Evolutionary conservation across 2,888 invertebrate genomes (phyloP), one percentile per base, ranked within the genome.

Genomic region (Sabatieria punctata): DNA sequence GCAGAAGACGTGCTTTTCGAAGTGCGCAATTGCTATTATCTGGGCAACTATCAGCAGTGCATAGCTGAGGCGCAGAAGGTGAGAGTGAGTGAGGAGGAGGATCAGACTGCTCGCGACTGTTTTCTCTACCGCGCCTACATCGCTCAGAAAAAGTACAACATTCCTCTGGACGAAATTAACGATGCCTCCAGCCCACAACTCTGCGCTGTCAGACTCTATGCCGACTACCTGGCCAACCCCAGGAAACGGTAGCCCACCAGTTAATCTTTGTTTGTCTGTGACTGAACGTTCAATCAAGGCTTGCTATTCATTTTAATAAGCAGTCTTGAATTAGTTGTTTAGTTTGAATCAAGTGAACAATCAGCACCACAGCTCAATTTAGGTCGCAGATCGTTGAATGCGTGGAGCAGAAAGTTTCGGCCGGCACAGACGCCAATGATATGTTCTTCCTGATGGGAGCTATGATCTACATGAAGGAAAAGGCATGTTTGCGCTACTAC

Each of bases 1-100:
- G 57, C 57, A 61, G 79, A 84, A 48, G 93, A 93, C 69, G 84
- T 85, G 66, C 74, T 97, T 56, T 93, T 95, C 67, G 93, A 93
- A 71, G 80, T 93, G 45, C 84, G 82, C 73, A 95, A 91, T 72
- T 80, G 84, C 54, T 91, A 85, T 71, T 93, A 85, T 65, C 82
- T 91, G 63, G 95, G 95, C 58, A 88, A 88, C 73, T 91, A 81
- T 66, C 89, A 89, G 63, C 84, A 85, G 67, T 85, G 86, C 59
- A 86, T 91, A 56, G 89, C 85, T 65, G 89, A 89, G 69, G 84
- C 85, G 8, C 30, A 30, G 30, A 30, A 45, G 19, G 48, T 53
- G 18, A 49, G 54, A 23, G 51, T 51, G 26, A 58, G 55, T 47
- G 49, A 46, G 21, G 61, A 60, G 1, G 60, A 58, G 22, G 58